Base-by-base conservation (phyloP, 2,888 invertebrate species). In the Aphidoletes aphidimyza region DNA sequence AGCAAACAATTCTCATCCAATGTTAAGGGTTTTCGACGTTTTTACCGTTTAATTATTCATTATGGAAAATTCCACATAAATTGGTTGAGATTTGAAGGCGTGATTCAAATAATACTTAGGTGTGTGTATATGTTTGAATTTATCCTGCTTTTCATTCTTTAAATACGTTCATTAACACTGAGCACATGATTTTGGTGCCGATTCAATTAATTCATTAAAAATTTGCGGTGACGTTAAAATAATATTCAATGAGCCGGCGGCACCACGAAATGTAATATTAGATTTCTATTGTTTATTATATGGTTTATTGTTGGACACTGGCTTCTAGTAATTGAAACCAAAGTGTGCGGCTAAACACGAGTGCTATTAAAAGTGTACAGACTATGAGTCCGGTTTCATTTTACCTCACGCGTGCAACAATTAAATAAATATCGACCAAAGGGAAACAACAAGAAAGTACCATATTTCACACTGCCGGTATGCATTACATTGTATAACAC, bases 171-270 rank as follows among this genome's bases (percentile, higher is more conserved):
- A 30, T 69, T 69, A 34, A 30, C 11, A 5, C 9, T 69, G 14
- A 22, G 34, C 30, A 30, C 14, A 30, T 30, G 34, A 69, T 30
- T 69, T 14, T 30, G 34, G 14, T 34, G 69, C 14, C 26, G 69
- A 30, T 69, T 69, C 69, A 69, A 30, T 69, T 69, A 69, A 69
- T 30, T 69, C 30, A 54, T 5, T 3, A 8, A 54, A 54, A 54
- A 54, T 30, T 69, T 69, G 30, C 69, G 26, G 30, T n/a, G 30
- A n/a, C 9, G 9, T 54, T 22, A 1, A 22, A 22, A 54, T 17
- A 17, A 69, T 69, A 30, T 69, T 69, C 30, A 26, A 69, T 19
- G 34, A 69, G 69, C 69, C 69, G 69, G 14, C 17, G 69, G 69
- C 30, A 69, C n/a, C 3, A 22, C 47, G 19, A 47, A 54, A 54